These are phyloP conservation scores for Cryptomyrus ogoouensis DNA, from an alignment of 2,113 vertebrate species.

Conservation along the genomic window DNA sequence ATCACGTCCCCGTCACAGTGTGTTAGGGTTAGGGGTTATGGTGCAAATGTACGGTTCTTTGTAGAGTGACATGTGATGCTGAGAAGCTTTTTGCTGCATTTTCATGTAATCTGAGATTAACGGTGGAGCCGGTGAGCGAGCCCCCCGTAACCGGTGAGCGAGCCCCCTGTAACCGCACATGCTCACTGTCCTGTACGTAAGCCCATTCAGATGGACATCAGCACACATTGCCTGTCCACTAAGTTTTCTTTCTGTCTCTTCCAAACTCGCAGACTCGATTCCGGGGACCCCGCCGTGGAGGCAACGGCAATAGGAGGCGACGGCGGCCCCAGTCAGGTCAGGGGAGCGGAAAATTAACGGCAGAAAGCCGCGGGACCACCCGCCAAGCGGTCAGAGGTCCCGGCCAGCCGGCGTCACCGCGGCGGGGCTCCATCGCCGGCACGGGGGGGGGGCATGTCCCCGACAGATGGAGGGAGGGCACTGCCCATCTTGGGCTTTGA, in stretches of 20 bases:
- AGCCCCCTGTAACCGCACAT: not conserved
- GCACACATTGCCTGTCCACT: not conserved
- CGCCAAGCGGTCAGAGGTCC: not conserved
- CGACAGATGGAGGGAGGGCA: slow-evolving; percentile 11
- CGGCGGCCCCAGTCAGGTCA: not conserved
- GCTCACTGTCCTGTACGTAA: not conserved
- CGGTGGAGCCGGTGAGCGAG: not conserved
- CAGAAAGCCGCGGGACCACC: not conserved
- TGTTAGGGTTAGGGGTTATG: not conserved
- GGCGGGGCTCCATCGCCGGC: not conserved
- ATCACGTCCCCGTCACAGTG: not conserved
- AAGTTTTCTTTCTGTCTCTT: not conserved
- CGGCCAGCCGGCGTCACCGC: not conserved
- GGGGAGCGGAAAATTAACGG: slow-evolving; percentile 1
- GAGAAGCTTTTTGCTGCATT: not conserved
- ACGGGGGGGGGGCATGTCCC: not conserved
- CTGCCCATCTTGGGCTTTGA: not conserved
- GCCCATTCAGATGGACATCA: not conserved
- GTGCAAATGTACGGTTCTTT: not conserved
- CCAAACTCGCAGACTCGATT: not conserved
- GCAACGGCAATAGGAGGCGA: not conserved
- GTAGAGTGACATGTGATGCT: not conserved
- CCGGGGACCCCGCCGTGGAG: not conserved
- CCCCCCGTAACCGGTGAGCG: not conserved
- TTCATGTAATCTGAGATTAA: not conserved